Evolutionary conservation across 2,113 vertebrate genomes (phyloP).

Genomic region (Pontoporia blainvillei): DNA sequence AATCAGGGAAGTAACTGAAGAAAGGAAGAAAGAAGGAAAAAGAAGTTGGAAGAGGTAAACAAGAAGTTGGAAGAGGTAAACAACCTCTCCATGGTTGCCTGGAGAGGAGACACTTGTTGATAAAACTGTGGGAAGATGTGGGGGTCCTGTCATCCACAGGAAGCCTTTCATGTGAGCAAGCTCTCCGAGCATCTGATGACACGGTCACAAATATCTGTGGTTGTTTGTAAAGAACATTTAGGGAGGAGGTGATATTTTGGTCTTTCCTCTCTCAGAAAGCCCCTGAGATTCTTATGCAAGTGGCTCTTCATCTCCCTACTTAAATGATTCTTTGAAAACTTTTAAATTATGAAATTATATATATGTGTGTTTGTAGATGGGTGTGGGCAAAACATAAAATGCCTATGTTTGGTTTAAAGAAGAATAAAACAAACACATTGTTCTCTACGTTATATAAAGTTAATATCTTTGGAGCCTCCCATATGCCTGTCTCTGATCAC

Average conservation of each 20-base stretch:
- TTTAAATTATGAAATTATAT: background rate
- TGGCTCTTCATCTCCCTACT: background rate
- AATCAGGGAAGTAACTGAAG: background rate
- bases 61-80: background rate
- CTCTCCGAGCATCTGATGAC: background rate
- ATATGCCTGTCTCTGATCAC: background rate
- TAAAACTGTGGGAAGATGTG: background rate
- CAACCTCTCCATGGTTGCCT: rapidly evolving
- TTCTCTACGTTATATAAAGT: background rate
- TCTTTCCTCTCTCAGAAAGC: background rate
- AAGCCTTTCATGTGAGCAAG: background rate
- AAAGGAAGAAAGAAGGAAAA: background rate
- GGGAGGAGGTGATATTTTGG: background rate
- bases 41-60: background rate
- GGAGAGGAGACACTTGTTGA: background rate
- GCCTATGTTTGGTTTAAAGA: background rate
- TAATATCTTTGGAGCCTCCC: background rate
- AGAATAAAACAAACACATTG: background rate
- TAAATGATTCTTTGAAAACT: background rate
- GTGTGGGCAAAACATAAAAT: background rate
- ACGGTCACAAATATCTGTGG: background rate
- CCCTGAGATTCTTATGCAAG: background rate
- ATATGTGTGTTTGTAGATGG: background rate
- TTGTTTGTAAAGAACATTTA: background rate
- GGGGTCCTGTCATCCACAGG: too few relatives aligned